Evolutionary conservation across 1,140 invertebrate species (phyloP).

Genomic region (Archivesica marissinica): DNA sequence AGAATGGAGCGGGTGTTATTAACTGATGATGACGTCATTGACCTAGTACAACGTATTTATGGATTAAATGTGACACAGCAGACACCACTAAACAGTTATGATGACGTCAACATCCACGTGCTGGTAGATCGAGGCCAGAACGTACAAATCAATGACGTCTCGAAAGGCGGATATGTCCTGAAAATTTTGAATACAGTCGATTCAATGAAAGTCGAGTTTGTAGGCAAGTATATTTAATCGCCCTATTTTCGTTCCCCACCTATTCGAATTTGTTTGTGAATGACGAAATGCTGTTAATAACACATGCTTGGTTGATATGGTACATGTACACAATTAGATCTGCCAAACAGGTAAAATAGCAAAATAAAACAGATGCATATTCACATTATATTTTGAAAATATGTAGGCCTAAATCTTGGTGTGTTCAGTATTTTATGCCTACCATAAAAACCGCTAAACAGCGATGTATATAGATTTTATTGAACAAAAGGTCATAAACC

Average conservation of each 20-base stretch:
- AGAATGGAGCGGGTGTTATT: conserved; percentile 34
- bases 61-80: not conserved
- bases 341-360: not conserved
- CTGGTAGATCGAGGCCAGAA: not conserved
- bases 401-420: too few species aligned
- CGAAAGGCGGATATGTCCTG: conserved; percentile 47
- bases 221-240: conserved; percentile 11
- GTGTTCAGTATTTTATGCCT: too few species aligned
- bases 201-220: conserved; percentile 32
- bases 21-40: not conserved
- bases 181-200: conserved; percentile 57
- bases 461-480: too few species aligned
- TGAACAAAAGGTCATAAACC: too few species aligned
- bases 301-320: not conserved
- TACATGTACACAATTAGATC: not conserved
- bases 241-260: not conserved
- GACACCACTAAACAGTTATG: conserved; percentile 26
- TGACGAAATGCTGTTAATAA: not conserved
- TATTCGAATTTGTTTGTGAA: not conserved
- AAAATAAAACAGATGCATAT: not conserved
- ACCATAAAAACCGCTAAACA: too few species aligned
- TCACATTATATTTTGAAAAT: too few species aligned
- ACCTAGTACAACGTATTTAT: not conserved
- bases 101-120: conserved; percentile 57
- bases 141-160: conserved; percentile 2